A percentile compares a stretch with the other conserved stretches of the same genome.
phyloP scores from a whole-genome alignment of 2,113 vertebrate genomes.

The Microcebus griseorufus region DNA sequence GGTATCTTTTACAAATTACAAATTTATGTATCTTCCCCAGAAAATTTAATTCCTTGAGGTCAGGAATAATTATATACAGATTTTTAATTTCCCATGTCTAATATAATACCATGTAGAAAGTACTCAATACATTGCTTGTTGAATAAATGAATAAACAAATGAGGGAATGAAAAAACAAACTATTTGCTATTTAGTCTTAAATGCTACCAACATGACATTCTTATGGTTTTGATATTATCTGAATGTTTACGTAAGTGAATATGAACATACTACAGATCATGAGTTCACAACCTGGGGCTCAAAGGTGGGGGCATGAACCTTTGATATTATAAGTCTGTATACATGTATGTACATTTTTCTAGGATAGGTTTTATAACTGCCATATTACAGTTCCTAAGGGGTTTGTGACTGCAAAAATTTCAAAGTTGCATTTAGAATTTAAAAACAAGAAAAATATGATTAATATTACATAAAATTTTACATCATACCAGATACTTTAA shows the following conservation, averaged over 20 bases:
- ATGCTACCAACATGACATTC: background rate
- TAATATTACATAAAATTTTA: background rate
- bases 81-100: background rate
- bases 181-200: background rate
- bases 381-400: background rate
- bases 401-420: background rate
- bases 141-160: background rate
- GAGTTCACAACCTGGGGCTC: background rate
- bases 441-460: background rate
- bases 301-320: background rate
- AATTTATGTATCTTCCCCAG: background rate
- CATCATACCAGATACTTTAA: background rate
- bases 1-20: background rate
- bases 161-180: background rate
- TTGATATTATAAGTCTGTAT: background rate
- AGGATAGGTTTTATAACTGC: background rate
- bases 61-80: background rate
- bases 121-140: background rate
- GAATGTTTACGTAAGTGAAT: background rate
- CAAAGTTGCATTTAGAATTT: background rate
- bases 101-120: background rate
- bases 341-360: background rate
- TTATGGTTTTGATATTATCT: background rate
- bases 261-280: background rate
- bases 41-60: background rate